Conservation (phyloP, 1,140 invertebrate genomes). For the Drosophila arawakana region DNA sequence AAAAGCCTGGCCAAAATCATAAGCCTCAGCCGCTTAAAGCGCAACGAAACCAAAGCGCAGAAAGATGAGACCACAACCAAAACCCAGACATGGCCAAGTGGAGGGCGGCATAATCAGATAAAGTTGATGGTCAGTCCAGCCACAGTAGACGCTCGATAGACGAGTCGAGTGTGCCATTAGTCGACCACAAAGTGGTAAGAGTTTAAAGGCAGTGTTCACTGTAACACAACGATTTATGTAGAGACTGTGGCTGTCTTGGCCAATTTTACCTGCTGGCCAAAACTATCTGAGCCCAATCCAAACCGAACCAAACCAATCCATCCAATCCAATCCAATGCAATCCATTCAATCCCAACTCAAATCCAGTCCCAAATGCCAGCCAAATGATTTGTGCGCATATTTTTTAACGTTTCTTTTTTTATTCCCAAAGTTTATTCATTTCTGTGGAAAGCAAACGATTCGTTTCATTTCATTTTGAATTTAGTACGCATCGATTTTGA, state of each 20-base stretch:
- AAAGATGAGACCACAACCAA: conserved; percentile 48
- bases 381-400: conserved; percentile 80
- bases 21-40: conserved; percentile 55
- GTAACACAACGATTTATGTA: conserved; percentile 49
- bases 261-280: conserved; percentile 68
- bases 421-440: conserved; percentile 67
- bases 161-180: not conserved
- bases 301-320: conserved; percentile 1
- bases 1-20: conserved; percentile 75
- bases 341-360: conserved; percentile 12
- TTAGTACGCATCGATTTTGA: conserved; percentile 68
- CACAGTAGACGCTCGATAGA: conserved; percentile 28
- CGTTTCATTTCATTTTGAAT: conserved; percentile 80
- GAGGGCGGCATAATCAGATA: conserved; percentile 53
- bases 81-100: conserved; percentile 23
- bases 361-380: conserved; percentile 13
- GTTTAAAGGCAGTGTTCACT: conserved; percentile 16
- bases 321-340: conserved; percentile 23
- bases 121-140: conserved; percentile 17
- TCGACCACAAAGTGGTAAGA: not conserved
- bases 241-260: conserved; percentile 39
- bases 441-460: conserved; percentile 67
- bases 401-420: conserved; percentile 55
- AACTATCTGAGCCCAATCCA: conserved; percentile 34
- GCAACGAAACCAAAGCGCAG: conserved; percentile 34